Base-by-base conservation (phyloP, 2,113 vertebrate species). In the Muscicapa adusta region DNA sequence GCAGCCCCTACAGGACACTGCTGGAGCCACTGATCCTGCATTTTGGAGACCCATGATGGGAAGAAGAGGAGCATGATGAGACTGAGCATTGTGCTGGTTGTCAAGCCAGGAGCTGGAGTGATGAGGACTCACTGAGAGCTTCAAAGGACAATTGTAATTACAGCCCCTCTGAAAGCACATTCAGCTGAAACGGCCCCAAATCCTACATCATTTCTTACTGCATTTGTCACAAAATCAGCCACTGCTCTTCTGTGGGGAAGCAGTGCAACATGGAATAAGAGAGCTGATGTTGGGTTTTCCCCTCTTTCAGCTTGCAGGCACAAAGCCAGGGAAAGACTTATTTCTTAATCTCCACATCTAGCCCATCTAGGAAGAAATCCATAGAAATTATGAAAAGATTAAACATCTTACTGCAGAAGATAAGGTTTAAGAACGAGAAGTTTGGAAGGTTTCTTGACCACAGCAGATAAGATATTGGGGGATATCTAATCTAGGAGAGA, bases 221-320 rank as follows among this genome's bases (percentile, higher is more conserved):
- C 16, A n/a, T 79, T 79, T 40, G 6, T 43, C 42, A 10, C 18
- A 20, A 12, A 43, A 51, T 36, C 51, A 40, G 33, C 8, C 16
- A 20, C 12, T 47, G 28, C 26, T 62, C 4, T 43, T 90, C 22
- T 43, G 23, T 13, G 68, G 31, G 29, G n/a, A 66, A 74, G 31
- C 16, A 61, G 17, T 6, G 5, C 19, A 76, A 73, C 20, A 8
- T 2, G 12, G 42, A 56, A 29, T 15, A 63, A 26, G 24, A 61
- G 2, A 0, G 2, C 17, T 34, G 12, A 28, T 18, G 15, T 1
- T 33, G 12, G 8, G 5, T 9, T 72, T 53, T 8, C 4, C 4
- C 6, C 4, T 1, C 22, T 62, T 73, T 47, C 20, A 15, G 22
- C 42, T 51, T 54, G 17, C 26, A 80, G 24, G 23, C 24, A 31